Evolutionary conservation across 2,797 vertebrate genomes (phyloP).

Genomic region (Hydrocynus forskahlii): DNA sequence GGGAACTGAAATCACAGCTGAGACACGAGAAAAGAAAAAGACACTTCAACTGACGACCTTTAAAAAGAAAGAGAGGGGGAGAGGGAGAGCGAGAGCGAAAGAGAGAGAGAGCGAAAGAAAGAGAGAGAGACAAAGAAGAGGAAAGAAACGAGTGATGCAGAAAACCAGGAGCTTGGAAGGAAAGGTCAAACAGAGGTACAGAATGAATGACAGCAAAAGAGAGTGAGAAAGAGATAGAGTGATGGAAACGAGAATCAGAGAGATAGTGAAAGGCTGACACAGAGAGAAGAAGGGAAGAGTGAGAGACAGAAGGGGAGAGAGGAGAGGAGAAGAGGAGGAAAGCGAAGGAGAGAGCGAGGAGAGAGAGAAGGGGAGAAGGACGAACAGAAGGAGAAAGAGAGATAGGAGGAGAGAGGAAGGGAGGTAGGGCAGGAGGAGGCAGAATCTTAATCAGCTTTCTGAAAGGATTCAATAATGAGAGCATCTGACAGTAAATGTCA

Average conservation of each 20-base stretch:
- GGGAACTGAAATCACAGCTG: slow-evolving; percentile 44
- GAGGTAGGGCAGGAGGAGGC: slow-evolving; percentile 13
- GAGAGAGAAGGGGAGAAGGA: background rate
- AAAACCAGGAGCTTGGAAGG: slow-evolving; percentile 19
- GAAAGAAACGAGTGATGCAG: slow-evolving; percentile 63
- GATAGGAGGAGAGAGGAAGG: background rate
- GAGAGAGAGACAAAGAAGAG: background rate
- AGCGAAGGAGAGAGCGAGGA: background rate
- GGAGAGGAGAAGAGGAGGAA: no score
- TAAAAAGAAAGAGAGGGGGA: slow-evolving; percentile 11
- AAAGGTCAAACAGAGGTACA: slow-evolving; percentile 63
- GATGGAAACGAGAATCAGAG: slow-evolving; percentile 40
- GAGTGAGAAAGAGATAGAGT: slow-evolving; percentile 46
- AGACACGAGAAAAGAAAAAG: slow-evolving; percentile 38
- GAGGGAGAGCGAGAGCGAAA: background rate
- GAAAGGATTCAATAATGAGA: slow-evolving; percentile 76
- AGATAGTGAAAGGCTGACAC: slow-evolving; percentile 10
- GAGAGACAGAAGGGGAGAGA: no score
- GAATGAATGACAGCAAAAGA: slow-evolving; percentile 49
- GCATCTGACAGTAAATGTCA: slow-evolving; percentile 78
- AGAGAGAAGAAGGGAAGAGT: no score
- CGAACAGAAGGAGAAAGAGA: background rate
- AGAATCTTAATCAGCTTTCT: slow-evolving; percentile 68
- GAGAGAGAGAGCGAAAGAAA: background rate
- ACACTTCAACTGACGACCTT: slow-evolving; percentile 37